Conservation (phyloP, 2,797 vertebrate species). For the Urophycis tenuis region DNA sequence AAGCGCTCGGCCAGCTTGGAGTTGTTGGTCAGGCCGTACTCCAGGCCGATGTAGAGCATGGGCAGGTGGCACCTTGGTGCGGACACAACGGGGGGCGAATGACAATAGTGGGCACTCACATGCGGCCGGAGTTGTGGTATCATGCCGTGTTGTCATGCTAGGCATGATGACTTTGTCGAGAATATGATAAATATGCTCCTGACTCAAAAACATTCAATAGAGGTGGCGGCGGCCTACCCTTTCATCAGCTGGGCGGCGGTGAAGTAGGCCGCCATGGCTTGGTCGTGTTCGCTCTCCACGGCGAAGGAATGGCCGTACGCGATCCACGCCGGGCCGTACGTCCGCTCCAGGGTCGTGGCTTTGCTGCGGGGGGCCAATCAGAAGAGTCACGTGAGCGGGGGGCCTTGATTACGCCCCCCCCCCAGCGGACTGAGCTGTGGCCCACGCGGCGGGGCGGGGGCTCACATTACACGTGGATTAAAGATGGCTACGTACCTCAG, state of each 20-base stretch:
- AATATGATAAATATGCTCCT: too few relatives aligned
- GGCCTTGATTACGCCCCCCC: too few relatives aligned
- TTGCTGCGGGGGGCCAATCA: slow-evolving; percentile 70
- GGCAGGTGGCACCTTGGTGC: slow-evolving; percentile 90
- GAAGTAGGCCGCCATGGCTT: slow-evolving; percentile 98
- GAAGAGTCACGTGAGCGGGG: neutral
- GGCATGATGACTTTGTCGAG: neutral
- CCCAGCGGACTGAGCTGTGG: neutral
- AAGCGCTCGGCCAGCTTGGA: slow-evolving; percentile 96
- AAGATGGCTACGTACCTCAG: slow-evolving; percentile 75
- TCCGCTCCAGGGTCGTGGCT: slow-evolving; percentile 93
- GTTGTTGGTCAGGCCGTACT: slow-evolving; percentile 98
- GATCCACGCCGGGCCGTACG: slow-evolving; percentile 96
- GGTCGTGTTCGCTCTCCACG: slow-evolving; percentile 97
- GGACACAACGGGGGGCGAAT: neutral
- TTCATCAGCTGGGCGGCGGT: slow-evolving; percentile 99
- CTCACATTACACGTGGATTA: neutral
- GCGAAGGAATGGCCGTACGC: slow-evolving; percentile 97
- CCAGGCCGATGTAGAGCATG: slow-evolving; percentile 97
- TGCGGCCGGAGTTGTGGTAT: too few relatives aligned
- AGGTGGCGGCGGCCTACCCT: slow-evolving; percentile 76
- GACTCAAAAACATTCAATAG: too few relatives aligned
- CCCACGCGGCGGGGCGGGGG: slow-evolving; percentile 1
- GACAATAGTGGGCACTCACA: too few relatives aligned
- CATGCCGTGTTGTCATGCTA: too few relatives aligned